Evolutionary conservation across 2,888 invertebrate species (phyloP), one percentile per base, ranked within the genome.

Genomic region (Ptilodon capucinus): DNA sequence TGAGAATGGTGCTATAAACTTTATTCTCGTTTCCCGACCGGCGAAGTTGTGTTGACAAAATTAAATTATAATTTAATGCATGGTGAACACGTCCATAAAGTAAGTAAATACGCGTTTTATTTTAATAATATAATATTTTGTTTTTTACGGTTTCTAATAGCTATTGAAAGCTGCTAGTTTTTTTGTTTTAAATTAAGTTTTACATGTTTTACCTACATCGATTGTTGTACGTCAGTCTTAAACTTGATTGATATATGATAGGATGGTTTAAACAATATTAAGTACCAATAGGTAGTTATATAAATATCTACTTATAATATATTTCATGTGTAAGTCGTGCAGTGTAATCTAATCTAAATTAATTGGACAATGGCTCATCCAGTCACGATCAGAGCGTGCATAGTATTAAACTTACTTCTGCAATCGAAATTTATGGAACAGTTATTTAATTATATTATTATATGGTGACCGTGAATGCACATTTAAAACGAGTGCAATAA

Each of bases 21-120:
- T 17, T 48, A 54, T 57, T 66, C 16, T 54, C 34, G 49, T 51
- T 63, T 46, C 59, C 54, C 51, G 43, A 50, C 28, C 39, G 35
- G 16, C 49, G 35, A 13, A 52, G 61, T 57, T 56, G 52, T 63
- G 64, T 50, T 47, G 28, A 44, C 18, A 34, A 40, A 28, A 17
- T 21, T 45, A n/a, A 41, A 45, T 14, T 25, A 17, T 38, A 38
- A 36, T 39, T 41, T 13, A 40, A 40, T 17, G 21, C 17, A 13
- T 35, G 35, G 11, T n/a, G 40, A 39, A 44, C 19, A 17, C 23
- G 21, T 43, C 23, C 30, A 18, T 4, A 46, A 58, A 53, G 63
- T 59, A 58, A 59, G 58, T 62, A 11, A 32, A 14, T 14, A n/a
- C 17, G 11, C 17, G 14, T 35, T 48, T 28, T 40, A 34, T 44